phyloP scores from a whole-genome alignment of 2,797 vertebrate genomes.

The Eulemur rubriventer region DNA sequence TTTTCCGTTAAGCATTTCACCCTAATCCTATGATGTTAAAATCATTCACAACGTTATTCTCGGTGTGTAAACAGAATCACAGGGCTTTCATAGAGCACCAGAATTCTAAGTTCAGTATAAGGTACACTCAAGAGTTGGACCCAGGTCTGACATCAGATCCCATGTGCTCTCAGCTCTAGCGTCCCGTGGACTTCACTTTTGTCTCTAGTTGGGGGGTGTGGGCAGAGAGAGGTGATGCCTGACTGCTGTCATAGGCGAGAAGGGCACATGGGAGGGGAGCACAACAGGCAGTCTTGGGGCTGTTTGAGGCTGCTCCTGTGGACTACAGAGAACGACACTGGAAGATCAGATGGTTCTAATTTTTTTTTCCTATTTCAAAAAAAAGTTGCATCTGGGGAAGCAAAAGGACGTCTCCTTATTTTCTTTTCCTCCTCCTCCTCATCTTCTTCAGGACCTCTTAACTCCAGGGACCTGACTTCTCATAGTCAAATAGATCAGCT shows the following conservation, averaged over 20 bases:
- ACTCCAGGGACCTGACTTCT: not conserved
- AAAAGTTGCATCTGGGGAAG: not conserved
- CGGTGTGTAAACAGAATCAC: not conserved
- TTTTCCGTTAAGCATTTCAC: not conserved
- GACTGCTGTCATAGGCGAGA: fast-evolving
- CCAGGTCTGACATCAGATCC: not conserved
- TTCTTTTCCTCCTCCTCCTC: not conserved
- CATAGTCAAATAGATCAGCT: not conserved
- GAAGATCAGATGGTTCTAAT: not conserved
- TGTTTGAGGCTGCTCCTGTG: not conserved
- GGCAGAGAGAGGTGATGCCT: not conserved
- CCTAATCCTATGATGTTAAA: not conserved
- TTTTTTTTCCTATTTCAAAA: no score
- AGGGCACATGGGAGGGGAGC: not conserved
- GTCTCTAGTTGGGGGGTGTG: not conserved
- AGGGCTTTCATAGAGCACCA: not conserved
- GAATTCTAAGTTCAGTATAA: not conserved
- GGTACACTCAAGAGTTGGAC: not conserved
- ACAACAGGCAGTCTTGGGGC: not conserved
- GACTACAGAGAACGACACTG: not conserved
- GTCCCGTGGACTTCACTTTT: not conserved
- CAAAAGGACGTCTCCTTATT: not conserved
- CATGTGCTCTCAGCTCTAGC: not conserved
- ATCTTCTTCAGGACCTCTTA: not conserved
- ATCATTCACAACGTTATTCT: not conserved